These are phyloP conservation scores for Clepsis dumicolana DNA, from an alignment of 2,888 invertebrate species.

Conservation along the genomic window DNA sequence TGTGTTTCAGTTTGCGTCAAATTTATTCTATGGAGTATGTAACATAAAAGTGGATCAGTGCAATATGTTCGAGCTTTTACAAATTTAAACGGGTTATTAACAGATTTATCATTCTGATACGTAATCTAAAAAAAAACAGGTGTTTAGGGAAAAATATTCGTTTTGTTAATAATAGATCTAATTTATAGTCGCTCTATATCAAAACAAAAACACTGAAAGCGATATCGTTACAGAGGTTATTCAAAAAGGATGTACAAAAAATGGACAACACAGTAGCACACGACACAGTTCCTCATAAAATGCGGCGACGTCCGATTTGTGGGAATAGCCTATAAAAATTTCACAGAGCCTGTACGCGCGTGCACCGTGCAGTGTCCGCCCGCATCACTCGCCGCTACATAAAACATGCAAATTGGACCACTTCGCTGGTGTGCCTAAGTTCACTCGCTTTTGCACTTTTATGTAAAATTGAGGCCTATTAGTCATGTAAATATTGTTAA, in stretches of 20 bases:
- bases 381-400: slow-evolving; percentile 78
- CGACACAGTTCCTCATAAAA: slow-evolving; percentile 71
- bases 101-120: not conserved
- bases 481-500: slow-evolving; percentile 83
- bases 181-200: not conserved
- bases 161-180: no score
- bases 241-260: not conserved
- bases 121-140: not conserved
- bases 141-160: no score
- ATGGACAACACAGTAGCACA: slow-evolving; percentile 55
- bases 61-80: not conserved
- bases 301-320: slow-evolving; percentile 77
- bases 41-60: not conserved
- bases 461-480: slow-evolving; percentile 79
- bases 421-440: slow-evolving; percentile 78
- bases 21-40: slow-evolving; percentile 29
- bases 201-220: not conserved
- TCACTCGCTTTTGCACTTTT: slow-evolving; percentile 83
- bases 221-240: not conserved
- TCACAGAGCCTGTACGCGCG: slow-evolving; percentile 73
- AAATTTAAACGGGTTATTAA: not conserved
- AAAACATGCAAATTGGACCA: slow-evolving; percentile 85
- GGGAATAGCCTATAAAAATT: slow-evolving; percentile 81
- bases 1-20: slow-evolving; percentile 29
- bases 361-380: slow-evolving; percentile 70